phyloP scores from a whole-genome alignment of 2,888 invertebrate species.

The Agrotis puta region DNA sequence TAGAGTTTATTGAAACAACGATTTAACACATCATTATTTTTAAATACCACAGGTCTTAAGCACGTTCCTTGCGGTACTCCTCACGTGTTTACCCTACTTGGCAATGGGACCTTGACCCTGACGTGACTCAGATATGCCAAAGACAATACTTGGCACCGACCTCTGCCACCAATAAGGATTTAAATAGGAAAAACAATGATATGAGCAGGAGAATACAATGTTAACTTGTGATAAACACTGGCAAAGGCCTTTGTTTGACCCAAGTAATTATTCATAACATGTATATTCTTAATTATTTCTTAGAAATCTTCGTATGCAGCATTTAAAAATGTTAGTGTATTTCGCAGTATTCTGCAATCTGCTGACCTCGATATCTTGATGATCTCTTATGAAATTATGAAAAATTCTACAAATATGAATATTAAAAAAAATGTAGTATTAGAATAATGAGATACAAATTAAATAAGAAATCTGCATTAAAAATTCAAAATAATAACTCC shows the following conservation, averaged over 20 bases:
- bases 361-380: constrained; percentile 6
- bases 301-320: not conserved
- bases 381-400: not conserved
- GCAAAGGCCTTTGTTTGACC: constrained; percentile 72
- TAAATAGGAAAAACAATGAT: constrained; percentile 72
- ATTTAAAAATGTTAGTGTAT: constrained; percentile 10
- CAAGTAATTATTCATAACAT: constrained; percentile 31
- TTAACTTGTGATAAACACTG: constrained; percentile 68
- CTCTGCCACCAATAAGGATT: constrained; percentile 67
- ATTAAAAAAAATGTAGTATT: not conserved
- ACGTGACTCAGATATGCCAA: constrained; percentile 71
- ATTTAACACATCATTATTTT: constrained; percentile 33
- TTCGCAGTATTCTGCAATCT: constrained; percentile 12
- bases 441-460: constrained; percentile 11
- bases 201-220: constrained; percentile 61
- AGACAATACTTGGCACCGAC: constrained; percentile 70
- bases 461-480: constrained; percentile 14
- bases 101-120: constrained; percentile 75
- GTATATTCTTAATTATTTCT: constrained; percentile 8
- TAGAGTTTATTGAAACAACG: constrained; percentile 28
- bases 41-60: constrained; percentile 65
- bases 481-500: constrained; percentile 3
- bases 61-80: constrained; percentile 72
- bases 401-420: constrained; percentile 8
- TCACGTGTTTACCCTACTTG: constrained; percentile 62